Conservation (phyloP, 2,888 invertebrate species). For the Schizaphis graminum region DNA sequence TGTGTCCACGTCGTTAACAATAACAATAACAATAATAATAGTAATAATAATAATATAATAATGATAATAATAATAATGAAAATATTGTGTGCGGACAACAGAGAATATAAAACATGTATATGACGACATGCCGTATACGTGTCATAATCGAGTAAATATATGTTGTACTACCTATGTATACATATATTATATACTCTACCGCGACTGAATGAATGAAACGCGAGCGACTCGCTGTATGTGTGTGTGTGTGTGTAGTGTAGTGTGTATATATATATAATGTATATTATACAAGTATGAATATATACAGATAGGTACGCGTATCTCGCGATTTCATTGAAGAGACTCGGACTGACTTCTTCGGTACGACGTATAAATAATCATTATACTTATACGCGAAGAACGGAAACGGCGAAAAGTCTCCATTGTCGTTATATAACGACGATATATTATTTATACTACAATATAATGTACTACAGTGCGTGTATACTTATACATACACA, state of each 20-base stretch:
- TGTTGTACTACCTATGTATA: neutral
- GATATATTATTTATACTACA: neutral
- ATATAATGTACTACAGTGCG: neutral
- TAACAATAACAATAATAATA: constrained; percentile 23
- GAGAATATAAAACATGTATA: neutral
- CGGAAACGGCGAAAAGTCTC: constrained; percentile 41
- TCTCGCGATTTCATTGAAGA: constrained; percentile 41
- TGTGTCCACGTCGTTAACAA: constrained; percentile 35
- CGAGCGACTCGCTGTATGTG: neutral
- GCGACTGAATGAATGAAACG: neutral
- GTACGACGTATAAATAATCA: constrained; percentile 2
- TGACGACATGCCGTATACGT: neutral
- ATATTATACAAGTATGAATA: too few species aligned
- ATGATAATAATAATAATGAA: constrained; percentile 21
- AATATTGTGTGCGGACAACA: constrained; percentile 29
- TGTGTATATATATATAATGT: too few species aligned
- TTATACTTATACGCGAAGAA: neutral
- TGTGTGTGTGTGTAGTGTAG: neutral
- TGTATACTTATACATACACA: neutral
- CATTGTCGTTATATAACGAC: neutral
- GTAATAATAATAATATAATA: constrained; percentile 12
- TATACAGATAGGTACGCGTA: neutral
- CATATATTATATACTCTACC: neutral
- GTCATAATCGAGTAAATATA: neutral
- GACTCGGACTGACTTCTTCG: neutral